Base-by-base conservation (phyloP, 1,140 invertebrate genomes). In the Neodiprion virginianus region DNA sequence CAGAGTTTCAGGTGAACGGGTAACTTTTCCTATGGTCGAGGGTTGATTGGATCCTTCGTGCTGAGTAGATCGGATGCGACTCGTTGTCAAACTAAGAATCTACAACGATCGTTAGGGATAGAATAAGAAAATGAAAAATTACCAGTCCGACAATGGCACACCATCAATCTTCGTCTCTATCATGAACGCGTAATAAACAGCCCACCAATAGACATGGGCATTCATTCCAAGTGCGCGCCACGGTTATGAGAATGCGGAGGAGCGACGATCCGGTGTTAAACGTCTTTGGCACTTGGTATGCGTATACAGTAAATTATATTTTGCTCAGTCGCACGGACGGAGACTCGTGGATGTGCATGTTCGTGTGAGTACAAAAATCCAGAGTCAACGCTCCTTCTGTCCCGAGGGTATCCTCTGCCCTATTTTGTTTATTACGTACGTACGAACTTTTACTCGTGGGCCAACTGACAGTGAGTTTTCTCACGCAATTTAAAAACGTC, bases 241-340 rank as follows among this genome's bases (percentile, higher is more conserved):
- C n/a, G 53, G 11, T 61, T 14, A 8, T 61, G 5, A 61, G 53
- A 61, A 7, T 61, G 53, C n/a, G 53, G 53, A 17, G 11, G 53
- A 61, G 11, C 11, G 53, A 61, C 11, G 53, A 61, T 61, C n/a
- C 53, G 53, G 8, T 17, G n/a, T 8, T 61, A 14, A 61, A 61
- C 53, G 53, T 8, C 53, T 61, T 61, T 61, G 53, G 53, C 53
- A 61, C 53, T 61, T 61, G 53, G 53, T 61, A 61, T 61, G 53
- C 11, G 53, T 61, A 17, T 61, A 17, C n/a, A 17, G 28, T 40
- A 40, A 40, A 40, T 61, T 14, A 61, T 61, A 61, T 61, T 14
- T 17, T 61, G 4, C 53, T 12, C 53, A 61, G 53, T 61, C 53
- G n/a, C 11, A 14, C n/a, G 53, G 11, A 61, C n/a, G 53, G 8